Percentiles rank a stretch among this genome's conserved stretches.
phyloP scores from a whole-genome alignment of 1,140 invertebrate genomes.

The Danaus plexippus region DNA sequence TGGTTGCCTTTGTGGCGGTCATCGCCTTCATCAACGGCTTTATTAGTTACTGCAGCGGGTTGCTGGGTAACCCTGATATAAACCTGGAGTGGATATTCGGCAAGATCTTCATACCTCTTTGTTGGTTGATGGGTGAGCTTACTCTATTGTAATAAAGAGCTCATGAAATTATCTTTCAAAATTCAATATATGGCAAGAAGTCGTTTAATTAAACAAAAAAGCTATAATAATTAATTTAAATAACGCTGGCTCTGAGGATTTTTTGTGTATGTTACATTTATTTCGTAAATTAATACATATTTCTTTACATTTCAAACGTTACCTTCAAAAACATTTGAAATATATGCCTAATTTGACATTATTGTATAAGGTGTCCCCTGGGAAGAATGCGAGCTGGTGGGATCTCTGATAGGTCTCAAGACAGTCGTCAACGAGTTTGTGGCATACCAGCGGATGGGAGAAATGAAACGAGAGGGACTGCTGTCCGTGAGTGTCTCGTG shows the following conservation, averaged over 20 bases:
- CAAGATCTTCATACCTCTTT: constrained; percentile 89
- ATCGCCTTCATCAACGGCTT: constrained; percentile 87
- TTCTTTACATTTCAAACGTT: no score
- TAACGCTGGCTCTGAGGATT: no score
- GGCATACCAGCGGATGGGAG: constrained; percentile 84
- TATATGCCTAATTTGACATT: no score
- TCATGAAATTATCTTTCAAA: no score
- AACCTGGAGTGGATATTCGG: constrained; percentile 83
- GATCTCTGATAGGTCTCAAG: constrained; percentile 88
- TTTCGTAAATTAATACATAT: no score
- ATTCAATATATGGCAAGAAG: no score
- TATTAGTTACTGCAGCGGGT: constrained; percentile 82
- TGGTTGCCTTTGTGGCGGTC: constrained; percentile 93
- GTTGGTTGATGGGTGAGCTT: constrained; percentile 75
- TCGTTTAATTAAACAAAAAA: no score
- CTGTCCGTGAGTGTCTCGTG: constrained; percentile 72
- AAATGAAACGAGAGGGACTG: constrained; percentile 71
- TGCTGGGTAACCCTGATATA: constrained; percentile 77
- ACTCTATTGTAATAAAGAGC: no score
- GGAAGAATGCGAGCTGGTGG: constrained; percentile 84
- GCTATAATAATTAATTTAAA: no score
- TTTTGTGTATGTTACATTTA: no score
- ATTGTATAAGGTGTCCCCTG: constrained; percentile 85
- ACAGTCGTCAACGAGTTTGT: constrained; percentile 94
- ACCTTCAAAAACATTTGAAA: no score